A percentile compares a stretch with the other conserved stretches of the same genome.
Conservation (phyloP, 1,140 invertebrate species). For the Grapholita molesta region DNA sequence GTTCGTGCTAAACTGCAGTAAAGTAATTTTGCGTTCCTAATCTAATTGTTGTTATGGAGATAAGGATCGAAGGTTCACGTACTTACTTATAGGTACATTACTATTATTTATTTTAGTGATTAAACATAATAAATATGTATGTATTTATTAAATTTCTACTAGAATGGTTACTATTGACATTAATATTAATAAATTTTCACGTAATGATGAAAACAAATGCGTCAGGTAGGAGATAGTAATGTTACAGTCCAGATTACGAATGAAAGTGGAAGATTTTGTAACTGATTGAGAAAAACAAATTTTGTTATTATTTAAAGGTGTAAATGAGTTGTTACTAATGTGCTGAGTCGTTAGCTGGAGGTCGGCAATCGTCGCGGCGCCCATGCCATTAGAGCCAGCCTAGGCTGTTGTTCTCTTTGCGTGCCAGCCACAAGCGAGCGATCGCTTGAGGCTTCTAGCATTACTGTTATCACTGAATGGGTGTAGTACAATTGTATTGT, state of each 20-base stretch:
- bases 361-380: slow-evolving; percentile 6
- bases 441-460: neutral
- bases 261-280: slow-evolving; percentile 2
- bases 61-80: neutral
- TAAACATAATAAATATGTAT: neutral
- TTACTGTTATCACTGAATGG: neutral
- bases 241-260: neutral
- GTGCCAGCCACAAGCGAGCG: neutral
- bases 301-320: slow-evolving; percentile 9
- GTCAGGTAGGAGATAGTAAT: neutral
- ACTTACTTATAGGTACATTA: neutral
- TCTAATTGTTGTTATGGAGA: neutral
- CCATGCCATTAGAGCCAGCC: slow-evolving; percentile 1
- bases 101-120: neutral
- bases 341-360: neutral
- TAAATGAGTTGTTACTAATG: slow-evolving; percentile 15
- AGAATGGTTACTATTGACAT: no score
- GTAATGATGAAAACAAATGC: neutral
- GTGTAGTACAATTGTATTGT: neutral
- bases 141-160: neutral
- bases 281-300: slow-evolving; percentile 8
- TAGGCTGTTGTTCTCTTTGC: neutral
- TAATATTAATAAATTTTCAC: no score
- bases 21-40: neutral
- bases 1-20: neutral